Evolutionary conservation across 1,140 invertebrate species (phyloP).

Genomic region (Chironomus tepperi): DNA sequence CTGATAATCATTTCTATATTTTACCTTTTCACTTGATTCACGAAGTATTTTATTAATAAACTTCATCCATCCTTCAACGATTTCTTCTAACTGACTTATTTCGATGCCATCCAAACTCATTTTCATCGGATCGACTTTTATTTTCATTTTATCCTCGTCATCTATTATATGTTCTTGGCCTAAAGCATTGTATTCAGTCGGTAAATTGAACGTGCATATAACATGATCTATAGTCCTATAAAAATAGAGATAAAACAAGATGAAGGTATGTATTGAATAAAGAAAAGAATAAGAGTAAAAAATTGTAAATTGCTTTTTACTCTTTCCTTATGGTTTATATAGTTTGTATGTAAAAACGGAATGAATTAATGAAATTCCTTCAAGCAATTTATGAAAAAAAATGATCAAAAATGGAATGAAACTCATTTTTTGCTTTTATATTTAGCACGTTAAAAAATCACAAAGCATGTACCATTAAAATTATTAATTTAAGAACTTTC

Average conservation of each 20-base stretch:
- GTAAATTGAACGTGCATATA: conserved; percentile 54
- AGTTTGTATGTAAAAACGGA: not conserved
- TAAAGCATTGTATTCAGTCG: conserved; percentile 46
- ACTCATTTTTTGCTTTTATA: no score
- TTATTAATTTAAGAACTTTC: no score
- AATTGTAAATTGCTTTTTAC: conserved; percentile 1
- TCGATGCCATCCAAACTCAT: conserved; percentile 44
- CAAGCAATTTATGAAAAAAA: not conserved
- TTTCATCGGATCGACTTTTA: conserved; percentile 40
- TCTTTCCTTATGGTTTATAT: not conserved
- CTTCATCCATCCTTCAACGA: conserved; percentile 52
- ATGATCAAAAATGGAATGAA: not conserved
- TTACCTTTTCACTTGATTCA: conserved; percentile 47
- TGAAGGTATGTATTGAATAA: not conserved
- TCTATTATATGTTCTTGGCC: conserved; percentile 40
- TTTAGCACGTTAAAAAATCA: no score
- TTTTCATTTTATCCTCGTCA: conserved; percentile 43
- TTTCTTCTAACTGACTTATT: conserved; percentile 50
- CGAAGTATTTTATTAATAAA: conserved; percentile 51
- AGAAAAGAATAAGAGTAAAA: not conserved
- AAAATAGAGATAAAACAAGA: not conserved
- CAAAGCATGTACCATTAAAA: no score
- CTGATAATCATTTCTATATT: conserved; percentile 20
- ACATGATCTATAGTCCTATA: conserved; percentile 57
- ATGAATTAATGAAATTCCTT: not conserved